phyloP scores from a whole-genome alignment of 1,140 invertebrate species.

The Acromyrmex echinatior region DNA sequence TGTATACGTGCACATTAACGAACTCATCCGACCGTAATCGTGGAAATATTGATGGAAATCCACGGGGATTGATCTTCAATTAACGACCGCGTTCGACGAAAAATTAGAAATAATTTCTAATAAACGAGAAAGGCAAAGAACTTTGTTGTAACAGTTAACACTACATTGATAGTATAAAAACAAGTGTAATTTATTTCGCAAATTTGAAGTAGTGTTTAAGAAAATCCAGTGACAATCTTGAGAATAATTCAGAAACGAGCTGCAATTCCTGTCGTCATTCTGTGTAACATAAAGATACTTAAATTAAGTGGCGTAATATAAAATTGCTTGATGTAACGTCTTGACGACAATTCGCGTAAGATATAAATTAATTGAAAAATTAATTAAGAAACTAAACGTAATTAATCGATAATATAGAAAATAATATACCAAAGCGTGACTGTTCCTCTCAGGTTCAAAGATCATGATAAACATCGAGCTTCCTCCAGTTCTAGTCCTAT shows the following conservation, averaged over 20 bases:
- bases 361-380: constrained; percentile 1
- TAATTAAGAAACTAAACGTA: not conserved
- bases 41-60: constrained; percentile 19
- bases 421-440: not conserved
- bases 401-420: constrained; percentile 10
- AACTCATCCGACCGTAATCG: not conserved
- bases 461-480: not conserved
- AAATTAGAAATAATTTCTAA: not conserved
- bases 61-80: not conserved
- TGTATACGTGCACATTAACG: constrained; percentile 10
- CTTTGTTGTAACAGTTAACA: not conserved
- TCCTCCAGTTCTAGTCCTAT: constrained; percentile 10
- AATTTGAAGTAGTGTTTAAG: not conserved
- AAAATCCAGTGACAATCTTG: not conserved
- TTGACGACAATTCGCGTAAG: not conserved
- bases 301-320: not conserved
- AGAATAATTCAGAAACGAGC: not conserved
- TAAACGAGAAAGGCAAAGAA: not conserved
- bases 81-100: not conserved
- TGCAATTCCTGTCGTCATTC: constrained; percentile 5
- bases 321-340: not conserved
- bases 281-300: not conserved
- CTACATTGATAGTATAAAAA: not conserved
- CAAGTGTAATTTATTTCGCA: not conserved
- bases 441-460: not conserved